Conservation (phyloP, 2,113 vertebrate species). For the Limanda limanda region DNA sequence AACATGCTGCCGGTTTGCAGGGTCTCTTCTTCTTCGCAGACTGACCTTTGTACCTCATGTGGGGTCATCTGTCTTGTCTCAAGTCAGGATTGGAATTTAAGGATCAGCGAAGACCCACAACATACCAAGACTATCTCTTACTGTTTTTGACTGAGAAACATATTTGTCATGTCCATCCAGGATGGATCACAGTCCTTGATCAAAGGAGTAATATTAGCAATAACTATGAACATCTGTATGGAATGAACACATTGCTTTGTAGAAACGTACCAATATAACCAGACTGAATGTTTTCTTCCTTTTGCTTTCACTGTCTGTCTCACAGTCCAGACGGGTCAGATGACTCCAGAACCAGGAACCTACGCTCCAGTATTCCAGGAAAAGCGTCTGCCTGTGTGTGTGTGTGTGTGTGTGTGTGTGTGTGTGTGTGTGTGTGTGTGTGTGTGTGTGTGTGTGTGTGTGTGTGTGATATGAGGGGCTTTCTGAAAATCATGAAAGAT, state of each 20-base stretch:
- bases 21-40: not conserved
- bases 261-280: not conserved
- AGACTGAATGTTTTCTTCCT: not conserved
- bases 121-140: not conserved
- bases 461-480: slow-evolving; percentile 27
- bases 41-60: slow-evolving; percentile 8
- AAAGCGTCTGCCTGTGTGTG: slow-evolving; percentile 16
- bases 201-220: not conserved
- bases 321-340: slow-evolving; percentile 47
- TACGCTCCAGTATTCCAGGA: slow-evolving; percentile 70
- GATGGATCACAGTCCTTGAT: not conserved
- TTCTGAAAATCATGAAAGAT: slow-evolving; percentile 72
- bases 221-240: not conserved
- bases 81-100: slow-evolving; percentile 36
- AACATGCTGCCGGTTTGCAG: not conserved
- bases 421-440: not conserved
- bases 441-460: slow-evolving; percentile 6
- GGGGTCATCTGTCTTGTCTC: slow-evolving; percentile 51
- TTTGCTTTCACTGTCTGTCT: not conserved
- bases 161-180: not conserved
- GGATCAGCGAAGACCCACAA: slow-evolving; percentile 12
- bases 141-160: slow-evolving; percentile 2
- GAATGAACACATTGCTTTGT: not conserved
- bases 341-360: slow-evolving; percentile 69
- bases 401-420: not conserved